These are phyloP conservation scores for Aethes cnicana DNA, from an alignment of 2,888 invertebrate genomes.

Conservation along the genomic window DNA sequence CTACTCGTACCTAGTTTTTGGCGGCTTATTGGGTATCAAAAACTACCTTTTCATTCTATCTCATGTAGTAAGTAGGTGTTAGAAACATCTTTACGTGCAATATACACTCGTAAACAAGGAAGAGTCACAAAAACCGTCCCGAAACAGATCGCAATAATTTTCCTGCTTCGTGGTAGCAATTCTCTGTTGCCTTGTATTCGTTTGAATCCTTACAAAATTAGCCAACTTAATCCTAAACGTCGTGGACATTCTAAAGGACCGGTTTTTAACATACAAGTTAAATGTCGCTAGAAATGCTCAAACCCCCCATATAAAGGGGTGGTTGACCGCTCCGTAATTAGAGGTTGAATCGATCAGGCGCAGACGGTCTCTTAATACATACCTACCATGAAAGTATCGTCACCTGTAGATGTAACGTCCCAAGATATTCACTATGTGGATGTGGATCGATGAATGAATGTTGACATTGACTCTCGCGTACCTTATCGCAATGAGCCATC, in stretches of 20 bases:
- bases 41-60: no score
- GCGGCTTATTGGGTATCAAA: no score
- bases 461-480: constrained; percentile 11
- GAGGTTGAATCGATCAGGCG: constrained; percentile 24
- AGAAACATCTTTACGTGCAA: no score
- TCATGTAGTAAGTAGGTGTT: no score
- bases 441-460: constrained; percentile 8
- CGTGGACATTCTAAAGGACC: constrained; percentile 7
- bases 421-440: neutral
- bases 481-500: neutral
- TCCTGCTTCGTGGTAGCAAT: neutral
- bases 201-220: no score
- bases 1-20: no score
- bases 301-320: constrained; percentile 28
- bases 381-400: no score
- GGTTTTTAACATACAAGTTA: constrained; percentile 12
- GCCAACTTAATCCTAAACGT: constrained; percentile 2
- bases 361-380: constrained; percentile 8
- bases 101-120: no score
- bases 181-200: neutral
- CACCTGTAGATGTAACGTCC: neutral
- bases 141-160: neutral
- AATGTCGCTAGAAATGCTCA: constrained; percentile 11
- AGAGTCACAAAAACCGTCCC: no score
- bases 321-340: constrained; percentile 23